These are phyloP conservation scores for Lycocerus yunnanus DNA, from an alignment of 2,888 invertebrate genomes.

Conservation along the genomic window DNA sequence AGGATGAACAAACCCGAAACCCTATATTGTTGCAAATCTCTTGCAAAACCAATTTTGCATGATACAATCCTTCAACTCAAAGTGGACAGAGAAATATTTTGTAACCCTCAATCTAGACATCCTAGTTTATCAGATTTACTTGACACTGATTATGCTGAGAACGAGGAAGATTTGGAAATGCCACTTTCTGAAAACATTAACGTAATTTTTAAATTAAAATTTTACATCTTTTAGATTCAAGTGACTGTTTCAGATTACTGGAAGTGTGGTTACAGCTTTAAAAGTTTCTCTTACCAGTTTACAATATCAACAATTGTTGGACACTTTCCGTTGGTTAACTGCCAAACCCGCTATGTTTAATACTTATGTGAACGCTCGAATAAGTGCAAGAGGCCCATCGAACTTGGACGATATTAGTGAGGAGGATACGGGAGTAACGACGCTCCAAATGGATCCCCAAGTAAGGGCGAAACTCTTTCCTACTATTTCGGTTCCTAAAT, in stretches of 20 bases:
- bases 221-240: neutral
- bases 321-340: slow-evolving; percentile 62
- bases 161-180: slow-evolving; percentile 10
- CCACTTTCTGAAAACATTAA: slow-evolving; percentile 35
- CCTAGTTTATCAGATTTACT: slow-evolving; percentile 48
- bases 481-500: slow-evolving; percentile 33
- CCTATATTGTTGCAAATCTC: slow-evolving; percentile 73
- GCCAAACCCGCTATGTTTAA: slow-evolving; percentile 49
- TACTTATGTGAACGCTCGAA: slow-evolving; percentile 44
- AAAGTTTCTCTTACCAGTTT: slow-evolving; percentile 83
- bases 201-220: slow-evolving; percentile 24
- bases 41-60: slow-evolving; percentile 86
- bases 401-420: slow-evolving; percentile 52
- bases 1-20: slow-evolving; percentile 62
- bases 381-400: slow-evolving; percentile 37
- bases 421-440: slow-evolving; percentile 57
- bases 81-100: slow-evolving; percentile 47
- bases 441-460: slow-evolving; percentile 66
- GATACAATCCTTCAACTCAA: slow-evolving; percentile 81
- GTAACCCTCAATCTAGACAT: slow-evolving; percentile 36
- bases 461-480: slow-evolving; percentile 63
- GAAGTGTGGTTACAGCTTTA: slow-evolving; percentile 80
- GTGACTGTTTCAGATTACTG: slow-evolving; percentile 64
- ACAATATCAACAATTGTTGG: slow-evolving; percentile 89
- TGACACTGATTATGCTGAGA: slow-evolving; percentile 34